These are phyloP conservation scores for Herminia tarsipennalis DNA, from an alignment of 2,888 invertebrate species.

Conservation along the genomic window DNA sequence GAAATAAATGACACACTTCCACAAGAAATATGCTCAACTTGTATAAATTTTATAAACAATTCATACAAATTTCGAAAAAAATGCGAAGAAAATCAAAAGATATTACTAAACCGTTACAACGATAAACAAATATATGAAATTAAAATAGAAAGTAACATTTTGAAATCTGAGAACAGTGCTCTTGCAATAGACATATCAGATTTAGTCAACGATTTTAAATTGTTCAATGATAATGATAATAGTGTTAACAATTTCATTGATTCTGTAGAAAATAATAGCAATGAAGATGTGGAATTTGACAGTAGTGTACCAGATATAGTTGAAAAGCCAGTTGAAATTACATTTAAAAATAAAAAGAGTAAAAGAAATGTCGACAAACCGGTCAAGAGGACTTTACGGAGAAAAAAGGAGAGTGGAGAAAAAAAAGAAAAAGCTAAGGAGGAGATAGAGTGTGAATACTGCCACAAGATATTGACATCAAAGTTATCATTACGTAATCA, in stretches of 20 bases:
- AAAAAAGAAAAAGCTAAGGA: slow-evolving; percentile 53
- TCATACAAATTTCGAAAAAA: slow-evolving; percentile 52
- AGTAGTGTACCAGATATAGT: slow-evolving; percentile 31
- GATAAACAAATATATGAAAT: slow-evolving; percentile 21
- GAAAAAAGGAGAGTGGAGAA: slow-evolving; percentile 38
- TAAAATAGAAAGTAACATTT: slow-evolving; percentile 45
- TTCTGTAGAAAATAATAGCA: slow-evolving; percentile 53
- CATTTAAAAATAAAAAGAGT: slow-evolving; percentile 42
- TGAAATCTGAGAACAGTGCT: slow-evolving; percentile 21
- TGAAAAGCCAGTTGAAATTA: slow-evolving; percentile 35
- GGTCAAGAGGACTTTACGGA: slow-evolving; percentile 30
- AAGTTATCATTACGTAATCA: slow-evolving; percentile 73
- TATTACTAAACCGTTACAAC: slow-evolving; percentile 29
- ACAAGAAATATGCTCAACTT: slow-evolving; percentile 51
- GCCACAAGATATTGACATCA: slow-evolving; percentile 73
- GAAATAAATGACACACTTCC: slow-evolving; percentile 48
- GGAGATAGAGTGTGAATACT: slow-evolving; percentile 73
- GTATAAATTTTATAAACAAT: slow-evolving; percentile 46
- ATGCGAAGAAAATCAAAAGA: slow-evolving; percentile 48
- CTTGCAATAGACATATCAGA: slow-evolving; percentile 53
- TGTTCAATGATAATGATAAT: slow-evolving; percentile 32
- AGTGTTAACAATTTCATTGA: slow-evolving; percentile 45
- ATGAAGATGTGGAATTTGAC: slow-evolving; percentile 38
- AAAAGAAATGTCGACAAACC: slow-evolving; percentile 43
- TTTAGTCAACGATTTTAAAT: slow-evolving; percentile 21